phyloP scores from a whole-genome alignment of 1,140 invertebrate species.

The Conus betulinus region DNA sequence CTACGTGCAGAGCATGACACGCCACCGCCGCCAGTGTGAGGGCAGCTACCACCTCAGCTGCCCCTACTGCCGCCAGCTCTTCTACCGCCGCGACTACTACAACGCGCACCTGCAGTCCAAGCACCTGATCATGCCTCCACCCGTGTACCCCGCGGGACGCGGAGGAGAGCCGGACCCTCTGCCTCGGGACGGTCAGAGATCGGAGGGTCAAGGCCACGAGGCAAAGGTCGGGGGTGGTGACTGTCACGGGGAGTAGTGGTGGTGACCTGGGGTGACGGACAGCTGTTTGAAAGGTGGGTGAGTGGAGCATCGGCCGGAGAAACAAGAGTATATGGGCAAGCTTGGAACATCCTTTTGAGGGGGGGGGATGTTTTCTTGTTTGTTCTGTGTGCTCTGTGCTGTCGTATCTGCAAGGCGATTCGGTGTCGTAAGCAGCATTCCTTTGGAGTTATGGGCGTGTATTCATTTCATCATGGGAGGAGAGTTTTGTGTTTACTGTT shows the following conservation, averaged over 20 bases:
- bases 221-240: too few species aligned
- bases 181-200: not conserved
- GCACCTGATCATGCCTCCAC: slow-evolving; percentile 13
- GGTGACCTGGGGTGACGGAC: not conserved
- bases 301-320: too few species aligned
- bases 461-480: too few species aligned
- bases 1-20: slow-evolving; percentile 30
- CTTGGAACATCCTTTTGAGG: too few species aligned
- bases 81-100: slow-evolving; percentile 28
- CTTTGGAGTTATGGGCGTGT: too few species aligned
- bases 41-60: slow-evolving; percentile 32
- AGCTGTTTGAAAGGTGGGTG: not conserved
- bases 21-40: slow-evolving; percentile 25
- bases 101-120: slow-evolving; percentile 7
- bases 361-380: too few species aligned
- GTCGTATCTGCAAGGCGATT: too few species aligned
- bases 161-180: not conserved
- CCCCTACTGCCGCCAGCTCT: slow-evolving; percentile 7
- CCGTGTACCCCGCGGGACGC: not conserved
- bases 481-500: not conserved
- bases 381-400: too few species aligned
- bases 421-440: too few species aligned
- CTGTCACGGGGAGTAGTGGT: not conserved
- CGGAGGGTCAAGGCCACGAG: not conserved
- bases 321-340: too few species aligned